Conservation (phyloP, 2,797 vertebrate genomes). For the Gymnothorax reevesii region DNA sequence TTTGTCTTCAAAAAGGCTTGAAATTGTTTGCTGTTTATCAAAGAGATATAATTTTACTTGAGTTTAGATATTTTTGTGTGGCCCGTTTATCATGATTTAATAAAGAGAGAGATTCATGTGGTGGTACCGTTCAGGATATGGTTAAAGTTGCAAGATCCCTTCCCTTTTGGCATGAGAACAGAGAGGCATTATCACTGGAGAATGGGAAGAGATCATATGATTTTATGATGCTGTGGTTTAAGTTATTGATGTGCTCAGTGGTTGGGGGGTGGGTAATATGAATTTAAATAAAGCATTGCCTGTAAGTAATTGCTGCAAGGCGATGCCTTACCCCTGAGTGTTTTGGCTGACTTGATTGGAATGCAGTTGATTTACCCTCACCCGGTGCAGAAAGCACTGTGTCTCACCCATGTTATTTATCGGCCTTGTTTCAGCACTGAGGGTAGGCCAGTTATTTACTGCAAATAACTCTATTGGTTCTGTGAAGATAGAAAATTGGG, state of each 20-base stretch:
- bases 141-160: not conserved
- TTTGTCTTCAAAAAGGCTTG: conserved; percentile 19
- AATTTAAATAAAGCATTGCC: conserved; percentile 72
- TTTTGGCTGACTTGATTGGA: conserved; percentile 64
- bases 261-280: conserved; percentile 48
- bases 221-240: conserved; percentile 62
- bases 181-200: not conserved
- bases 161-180: not conserved
- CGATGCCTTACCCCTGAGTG: conserved; percentile 60
- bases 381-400: conserved; percentile 54
- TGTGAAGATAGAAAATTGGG: conserved; percentile 38
- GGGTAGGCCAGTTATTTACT: conserved; percentile 61
- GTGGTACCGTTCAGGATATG: not conserved
- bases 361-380: conserved; percentile 66
- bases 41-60: not conserved
- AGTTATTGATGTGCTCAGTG: conserved; percentile 71
- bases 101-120: conserved; percentile 21
- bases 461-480: conserved; percentile 50
- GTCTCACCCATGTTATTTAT: conserved; percentile 63
- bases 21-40: conserved; percentile 27
- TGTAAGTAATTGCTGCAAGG: conserved; percentile 69
- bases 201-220: conserved; percentile 38
- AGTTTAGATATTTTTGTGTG: not conserved
- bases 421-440: conserved; percentile 56
- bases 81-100: conserved; percentile 19